Percentiles rank a stretch among this genome's conserved stretches.
phyloP scores from a whole-genome alignment of 2,888 invertebrate species.

The Rotaria socialis region DNA sequence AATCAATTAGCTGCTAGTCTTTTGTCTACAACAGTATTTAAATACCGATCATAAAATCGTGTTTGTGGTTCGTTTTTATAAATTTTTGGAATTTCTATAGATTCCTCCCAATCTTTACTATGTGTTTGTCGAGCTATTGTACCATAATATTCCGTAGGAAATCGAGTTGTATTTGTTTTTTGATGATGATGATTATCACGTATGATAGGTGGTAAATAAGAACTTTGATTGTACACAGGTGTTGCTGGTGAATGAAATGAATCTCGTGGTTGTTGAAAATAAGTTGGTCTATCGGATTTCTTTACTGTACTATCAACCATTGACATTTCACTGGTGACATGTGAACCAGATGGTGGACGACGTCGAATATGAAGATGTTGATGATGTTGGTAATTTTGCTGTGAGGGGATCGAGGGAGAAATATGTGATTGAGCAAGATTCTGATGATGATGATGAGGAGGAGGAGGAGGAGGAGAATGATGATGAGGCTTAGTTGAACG shows the following conservation, averaged over 20 bases:
- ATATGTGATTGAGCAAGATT: not conserved
- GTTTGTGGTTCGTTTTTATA: not conserved
- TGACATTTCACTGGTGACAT: not conserved
- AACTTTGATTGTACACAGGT: not conserved
- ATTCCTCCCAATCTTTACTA: not conserved
- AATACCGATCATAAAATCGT: not conserved
- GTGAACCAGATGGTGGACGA: not conserved
- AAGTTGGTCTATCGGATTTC: too few species aligned
- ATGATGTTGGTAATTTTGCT: not conserved
- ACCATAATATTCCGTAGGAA: not conserved
- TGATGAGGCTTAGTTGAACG: not conserved
- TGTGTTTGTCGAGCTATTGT: not conserved
- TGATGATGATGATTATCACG: not conserved
- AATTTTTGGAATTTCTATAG: not conserved
- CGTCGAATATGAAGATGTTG: not conserved
- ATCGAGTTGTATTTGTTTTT: not conserved
- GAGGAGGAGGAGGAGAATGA: not conserved
- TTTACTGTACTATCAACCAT: not conserved
- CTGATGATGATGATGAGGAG: not conserved
- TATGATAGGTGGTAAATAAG: not conserved
- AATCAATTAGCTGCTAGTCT: not conserved
- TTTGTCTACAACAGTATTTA: not conserved
- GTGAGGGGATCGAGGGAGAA: not conserved
- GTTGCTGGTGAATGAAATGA: not conserved
- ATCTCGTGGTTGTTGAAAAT: not conserved